A percentile compares a stretch with the other conserved stretches of the same genome.
phyloP scores from a whole-genome alignment of 2,888 invertebrate species.

The Cetonia aurata region DNA sequence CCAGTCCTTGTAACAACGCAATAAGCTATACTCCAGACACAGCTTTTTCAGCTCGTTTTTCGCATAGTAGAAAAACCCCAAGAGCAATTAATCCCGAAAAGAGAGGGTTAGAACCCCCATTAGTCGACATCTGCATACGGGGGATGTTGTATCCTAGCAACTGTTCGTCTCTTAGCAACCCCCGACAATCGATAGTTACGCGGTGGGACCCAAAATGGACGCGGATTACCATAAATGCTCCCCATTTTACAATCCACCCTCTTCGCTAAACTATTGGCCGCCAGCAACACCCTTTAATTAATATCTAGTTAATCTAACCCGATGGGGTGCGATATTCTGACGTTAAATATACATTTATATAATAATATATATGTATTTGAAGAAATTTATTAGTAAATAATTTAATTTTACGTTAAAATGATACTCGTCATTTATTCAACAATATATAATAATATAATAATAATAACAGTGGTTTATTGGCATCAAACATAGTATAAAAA shows the following conservation, averaged over 20 bases:
- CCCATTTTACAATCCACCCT: constrained; percentile 51
- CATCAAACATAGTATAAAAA: too few species aligned
- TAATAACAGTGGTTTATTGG: too few species aligned
- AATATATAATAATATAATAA: too few species aligned
- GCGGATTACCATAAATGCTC: constrained; percentile 56
- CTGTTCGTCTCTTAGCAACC: constrained; percentile 53
- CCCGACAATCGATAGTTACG: constrained; percentile 54
- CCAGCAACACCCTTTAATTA: constrained; percentile 47
- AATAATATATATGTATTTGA: neutral
- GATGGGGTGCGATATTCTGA: constrained; percentile 26
- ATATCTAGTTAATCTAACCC: constrained; percentile 48
- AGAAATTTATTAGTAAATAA: too few species aligned
- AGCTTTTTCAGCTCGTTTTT: too few species aligned
- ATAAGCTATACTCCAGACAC: too few species aligned
- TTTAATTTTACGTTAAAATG: too few species aligned
- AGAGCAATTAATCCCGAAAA: constrained; percentile 36
- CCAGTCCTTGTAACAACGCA: too few species aligned
- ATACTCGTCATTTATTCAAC: too few species aligned
- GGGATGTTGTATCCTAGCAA: constrained; percentile 52
- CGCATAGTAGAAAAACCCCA: neutral
- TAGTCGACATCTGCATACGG: constrained; percentile 51
- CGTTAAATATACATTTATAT: constrained; percentile 26
- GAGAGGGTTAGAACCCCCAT: constrained; percentile 42
- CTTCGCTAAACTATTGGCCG: constrained; percentile 51
- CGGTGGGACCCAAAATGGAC: constrained; percentile 56